phyloP scores from a whole-genome alignment of 2,888 invertebrate genomes.

The Rhimphoctona megacephalus region DNA sequence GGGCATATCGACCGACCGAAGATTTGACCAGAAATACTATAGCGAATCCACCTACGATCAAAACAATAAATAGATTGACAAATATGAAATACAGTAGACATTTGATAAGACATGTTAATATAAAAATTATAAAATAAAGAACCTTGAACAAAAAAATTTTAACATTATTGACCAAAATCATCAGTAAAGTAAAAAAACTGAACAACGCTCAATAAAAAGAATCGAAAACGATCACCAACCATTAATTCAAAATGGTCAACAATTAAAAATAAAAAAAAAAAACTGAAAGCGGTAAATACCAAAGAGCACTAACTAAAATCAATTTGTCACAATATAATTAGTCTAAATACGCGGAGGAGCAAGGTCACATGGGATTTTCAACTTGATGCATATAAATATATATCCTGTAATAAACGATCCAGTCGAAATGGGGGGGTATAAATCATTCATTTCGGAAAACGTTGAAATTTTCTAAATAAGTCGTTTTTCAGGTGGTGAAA shows the following conservation, averaged over 20 bases:
- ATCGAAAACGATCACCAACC: neutral
- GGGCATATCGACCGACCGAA: conserved; percentile 90
- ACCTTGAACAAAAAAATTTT: neutral
- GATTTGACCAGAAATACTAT: conserved; percentile 95
- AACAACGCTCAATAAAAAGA: neutral
- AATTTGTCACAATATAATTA: conserved; percentile 13
- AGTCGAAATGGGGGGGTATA: neutral
- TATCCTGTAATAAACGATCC: neutral
- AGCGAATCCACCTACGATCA: conserved; percentile 93
- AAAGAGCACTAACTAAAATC: neutral
- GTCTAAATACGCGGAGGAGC: conserved; percentile 1
- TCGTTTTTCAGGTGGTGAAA: neutral
- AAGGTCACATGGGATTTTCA: conserved; percentile 5
- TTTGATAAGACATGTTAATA: neutral
- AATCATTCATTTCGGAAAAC: neutral
- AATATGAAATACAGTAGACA: neutral
- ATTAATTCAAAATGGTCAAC: too few relatives aligned
- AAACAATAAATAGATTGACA: conserved; percentile 12
- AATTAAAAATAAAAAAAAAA: neutral
- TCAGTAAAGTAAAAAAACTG: neutral
- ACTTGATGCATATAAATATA: conserved; percentile 1
- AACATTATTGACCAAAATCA: neutral
- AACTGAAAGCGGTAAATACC: neutral
- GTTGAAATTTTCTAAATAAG: neutral
- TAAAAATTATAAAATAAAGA: neutral